Conservation (phyloP, 2,113 vertebrate species). For the Manacus vitellinus region DNA sequence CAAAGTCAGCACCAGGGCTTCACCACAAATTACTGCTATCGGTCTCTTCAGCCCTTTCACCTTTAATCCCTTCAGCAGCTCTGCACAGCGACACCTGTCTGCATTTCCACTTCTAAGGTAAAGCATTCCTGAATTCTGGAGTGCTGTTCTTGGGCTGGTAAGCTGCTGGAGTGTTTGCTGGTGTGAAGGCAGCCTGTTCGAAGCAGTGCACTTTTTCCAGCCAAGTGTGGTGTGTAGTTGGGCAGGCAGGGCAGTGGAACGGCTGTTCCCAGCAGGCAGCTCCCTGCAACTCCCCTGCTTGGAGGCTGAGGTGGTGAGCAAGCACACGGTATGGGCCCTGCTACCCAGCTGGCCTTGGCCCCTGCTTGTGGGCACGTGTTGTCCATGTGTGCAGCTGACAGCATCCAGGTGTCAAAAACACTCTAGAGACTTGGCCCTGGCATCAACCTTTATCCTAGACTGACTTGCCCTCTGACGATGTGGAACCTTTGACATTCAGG, state of each 20-base stretch:
- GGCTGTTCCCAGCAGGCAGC: background rate
- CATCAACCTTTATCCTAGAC: background rate
- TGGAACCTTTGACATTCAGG: background rate
- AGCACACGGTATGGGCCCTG: rapidly evolving
- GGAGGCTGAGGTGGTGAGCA: background rate
- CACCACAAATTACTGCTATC: no score
- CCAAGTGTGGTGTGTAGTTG: rapidly evolving
- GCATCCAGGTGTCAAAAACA: rapidly evolving
- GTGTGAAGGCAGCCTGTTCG: background rate
- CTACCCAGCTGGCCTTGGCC: rapidly evolving
- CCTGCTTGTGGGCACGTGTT: rapidly evolving
- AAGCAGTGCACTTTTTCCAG: rapidly evolving
- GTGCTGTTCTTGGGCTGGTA: rapidly evolving
- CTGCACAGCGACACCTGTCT: rapidly evolving
- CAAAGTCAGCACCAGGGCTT: background rate
- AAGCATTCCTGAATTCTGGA: background rate
- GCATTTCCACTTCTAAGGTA: background rate
- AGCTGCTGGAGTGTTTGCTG: background rate
- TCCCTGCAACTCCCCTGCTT: background rate
- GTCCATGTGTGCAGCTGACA: rapidly evolving
- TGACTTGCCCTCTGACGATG: background rate
- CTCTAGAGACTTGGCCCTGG: background rate
- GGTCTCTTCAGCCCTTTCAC: background rate
- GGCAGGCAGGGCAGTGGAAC: background rate
- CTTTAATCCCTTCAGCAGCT: background rate